Evolutionary conservation across 2,113 vertebrate species (phyloP), one percentile per base, ranked within the genome.

Genomic region (Odontesthes bonariensis): DNA sequence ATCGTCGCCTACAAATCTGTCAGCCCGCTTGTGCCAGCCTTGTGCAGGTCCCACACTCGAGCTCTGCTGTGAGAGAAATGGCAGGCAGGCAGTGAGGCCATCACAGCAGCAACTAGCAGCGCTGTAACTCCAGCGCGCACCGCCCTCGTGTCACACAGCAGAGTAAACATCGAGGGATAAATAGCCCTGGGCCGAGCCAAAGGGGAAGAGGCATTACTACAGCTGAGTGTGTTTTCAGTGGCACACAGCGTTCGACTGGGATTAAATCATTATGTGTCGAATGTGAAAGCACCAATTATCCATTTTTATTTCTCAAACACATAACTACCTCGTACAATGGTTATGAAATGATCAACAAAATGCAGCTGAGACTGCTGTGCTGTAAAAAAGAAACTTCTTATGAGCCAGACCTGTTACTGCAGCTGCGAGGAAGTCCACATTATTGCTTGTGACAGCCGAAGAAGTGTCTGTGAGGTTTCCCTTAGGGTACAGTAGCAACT

Each of bases 141-240:
- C 35, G 19, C 58, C 73, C 56, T 72, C 75, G 58, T 19, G 51
- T 84, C 68, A 31, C 10, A 85, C 73, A 87, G 83, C 72, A 73
- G 86, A 88, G 82, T 82, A 83, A 85, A 88, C 86, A 89, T 60
- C 8, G 32, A 55, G 74, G 74, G 61, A 65, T 75, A 86, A 90
- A 88, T 83, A 87, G 73, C 82, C 67, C 13, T 9, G 2, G 73
- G 77, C 33, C 51, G 16, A 57, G 73, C 80, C 69, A 77, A 12
- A 49, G 20, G 70, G 73, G 60, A 73, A 73, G 65, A 33, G 46
- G 64, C 44, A 33, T 47, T 22, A 64, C 47, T 54, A 73, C 23
- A 74, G 61, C 64, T 54, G 61, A 75, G n/a, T 62, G 71, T 23
- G 52, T 62, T 73, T 69, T 66, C 61, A 79, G 77, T 64, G 58